Evolutionary conservation across 2,113 vertebrate genomes (phyloP), one percentile per base, ranked within the genome.

Genomic region (Rissa tridactyla): DNA sequence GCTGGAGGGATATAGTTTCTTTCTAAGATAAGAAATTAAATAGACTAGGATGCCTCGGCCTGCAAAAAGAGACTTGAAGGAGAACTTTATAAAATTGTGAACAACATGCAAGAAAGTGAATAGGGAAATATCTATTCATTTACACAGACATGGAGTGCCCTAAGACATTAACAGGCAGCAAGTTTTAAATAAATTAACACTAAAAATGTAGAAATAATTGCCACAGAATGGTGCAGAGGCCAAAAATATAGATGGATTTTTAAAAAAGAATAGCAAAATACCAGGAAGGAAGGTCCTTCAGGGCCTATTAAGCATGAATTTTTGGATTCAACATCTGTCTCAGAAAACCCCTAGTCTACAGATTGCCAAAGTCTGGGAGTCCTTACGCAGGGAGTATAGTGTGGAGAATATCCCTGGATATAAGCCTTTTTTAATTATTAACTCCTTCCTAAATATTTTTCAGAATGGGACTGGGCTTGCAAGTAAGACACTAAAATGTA

Each of bases 131-230:
- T 10, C 55, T 70, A 25, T 81, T 57, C 34, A 38, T 86, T 81
- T 86, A 78, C 51, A 84, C 13, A 65, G 46, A 86, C 26, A 36
- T 57, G 13, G 30, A 57, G n/a, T 51, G 36, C 62, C 25, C 64
- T 84, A 86, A 92, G 84, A 75, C 87, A 75, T 73, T 68, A 78
- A 62, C 27, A 91, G 22, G 40, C 64, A 88, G 17, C 34, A 84
- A 82, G 51, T 81, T 89, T 95, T 70, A 96, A 96, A 76, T 76
- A 90, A 95, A 86, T 82, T 34, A 70, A 86, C 11, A 15, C 32
- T 66, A 75, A 96, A 96, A 92, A 83, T 75, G 16, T 75, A 86
- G 69, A 78, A 91, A 86, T 81, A 83, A 78, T 92, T 89, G 72
- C 34, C 55, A 81, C 55, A 78, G 46, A 84, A 66, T 75, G 15